Conservation (phyloP, 2,113 vertebrate species). For the Lagopus leucura region DNA sequence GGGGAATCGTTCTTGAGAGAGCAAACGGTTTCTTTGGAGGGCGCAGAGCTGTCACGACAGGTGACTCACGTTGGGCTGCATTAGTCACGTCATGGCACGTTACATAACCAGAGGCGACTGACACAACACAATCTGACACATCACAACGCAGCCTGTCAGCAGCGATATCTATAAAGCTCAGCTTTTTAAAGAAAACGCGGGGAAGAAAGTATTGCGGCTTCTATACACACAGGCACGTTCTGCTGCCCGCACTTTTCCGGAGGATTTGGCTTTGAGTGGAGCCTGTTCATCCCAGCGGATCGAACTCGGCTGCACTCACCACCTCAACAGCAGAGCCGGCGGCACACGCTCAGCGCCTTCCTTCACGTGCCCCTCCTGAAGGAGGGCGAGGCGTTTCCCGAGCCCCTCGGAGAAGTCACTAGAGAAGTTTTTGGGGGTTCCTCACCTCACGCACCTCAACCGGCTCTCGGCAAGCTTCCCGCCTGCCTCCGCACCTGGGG, state of each 20-base stretch:
- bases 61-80: conserved; percentile 55
- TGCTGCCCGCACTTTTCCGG: neutral
- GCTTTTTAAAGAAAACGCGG: conserved; percentile 43
- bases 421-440: accelerated
- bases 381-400: too few relatives aligned
- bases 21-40: neutral
- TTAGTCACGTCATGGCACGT: conserved; percentile 60
- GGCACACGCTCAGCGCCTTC: neutral
- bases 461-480: too few relatives aligned
- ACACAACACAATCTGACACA: conserved; percentile 66
- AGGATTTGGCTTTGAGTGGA: neutral
- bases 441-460: accelerated
- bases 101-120: conserved; percentile 54
- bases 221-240: neutral
- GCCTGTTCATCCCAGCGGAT: neutral
- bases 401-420: accelerated
- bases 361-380: neutral
- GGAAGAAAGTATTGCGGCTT: conserved; percentile 14
- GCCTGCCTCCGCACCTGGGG: too few relatives aligned
- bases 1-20: neutral
- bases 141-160: conserved; percentile 43
- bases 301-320: neutral
- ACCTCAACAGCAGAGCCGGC: neutral
- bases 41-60: conserved; percentile 47
- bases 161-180: neutral